Percentiles rank a stretch among this genome's conserved stretches.
These are phyloP conservation scores for Corythornis leucogaster DNA, from an alignment of 2,797 vertebrate species.

Conservation along the genomic window DNA sequence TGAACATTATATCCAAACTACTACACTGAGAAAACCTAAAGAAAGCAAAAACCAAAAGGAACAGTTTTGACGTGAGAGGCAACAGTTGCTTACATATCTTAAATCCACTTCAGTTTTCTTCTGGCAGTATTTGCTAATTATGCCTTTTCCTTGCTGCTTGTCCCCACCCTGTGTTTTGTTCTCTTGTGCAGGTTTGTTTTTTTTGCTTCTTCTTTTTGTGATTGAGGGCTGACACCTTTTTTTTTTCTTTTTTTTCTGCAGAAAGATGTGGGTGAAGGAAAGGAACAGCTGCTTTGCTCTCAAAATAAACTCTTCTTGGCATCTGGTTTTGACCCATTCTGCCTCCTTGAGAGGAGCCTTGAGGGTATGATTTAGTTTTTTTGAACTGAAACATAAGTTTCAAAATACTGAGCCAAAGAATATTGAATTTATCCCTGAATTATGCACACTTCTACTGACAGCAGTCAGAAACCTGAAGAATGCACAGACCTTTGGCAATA, in stretches of 20 bases:
- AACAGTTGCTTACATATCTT: neutral
- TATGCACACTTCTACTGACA: neutral
- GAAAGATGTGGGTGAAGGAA: neutral
- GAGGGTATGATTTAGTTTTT: neutral
- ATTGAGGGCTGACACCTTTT: neutral
- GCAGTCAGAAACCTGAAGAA: neutral
- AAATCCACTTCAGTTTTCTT: neutral
- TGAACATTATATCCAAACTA: neutral
- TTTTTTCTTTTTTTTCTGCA: neutral
- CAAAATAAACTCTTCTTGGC: conserved; percentile 20
- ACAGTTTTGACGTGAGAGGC: neutral
- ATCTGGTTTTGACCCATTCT: neutral
- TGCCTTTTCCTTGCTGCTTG: neutral
- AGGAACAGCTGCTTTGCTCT: neutral
- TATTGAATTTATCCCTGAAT: neutral
- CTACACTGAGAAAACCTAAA: neutral
- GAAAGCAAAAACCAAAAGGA: neutral
- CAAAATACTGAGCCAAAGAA: neutral
- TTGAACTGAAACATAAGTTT: neutral
- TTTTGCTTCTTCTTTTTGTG: neutral
- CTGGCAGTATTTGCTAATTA: neutral
- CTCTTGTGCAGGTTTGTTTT: neutral
- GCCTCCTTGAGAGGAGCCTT: neutral
- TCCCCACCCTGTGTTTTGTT: neutral
- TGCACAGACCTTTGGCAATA: neutral